These are phyloP conservation scores for Pampusana beccarii DNA, from an alignment of 2,113 vertebrate genomes.

Conservation along the genomic window DNA sequence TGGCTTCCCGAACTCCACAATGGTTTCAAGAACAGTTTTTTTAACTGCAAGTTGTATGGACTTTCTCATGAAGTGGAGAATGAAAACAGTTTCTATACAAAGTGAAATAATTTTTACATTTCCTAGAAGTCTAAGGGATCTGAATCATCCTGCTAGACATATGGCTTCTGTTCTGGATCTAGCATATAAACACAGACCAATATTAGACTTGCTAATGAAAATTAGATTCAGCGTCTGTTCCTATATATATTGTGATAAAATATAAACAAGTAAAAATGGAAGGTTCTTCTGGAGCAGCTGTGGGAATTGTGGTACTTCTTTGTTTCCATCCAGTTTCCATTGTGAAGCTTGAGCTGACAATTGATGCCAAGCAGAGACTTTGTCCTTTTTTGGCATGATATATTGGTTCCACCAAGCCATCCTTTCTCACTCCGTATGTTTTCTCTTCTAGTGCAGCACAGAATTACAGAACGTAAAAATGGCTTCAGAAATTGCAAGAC, in stretches of 20 bases:
- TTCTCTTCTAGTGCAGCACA: background rate
- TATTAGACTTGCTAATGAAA: conserved; percentile 43
- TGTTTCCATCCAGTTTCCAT: background rate
- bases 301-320: background rate
- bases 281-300: background rate
- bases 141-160: conserved; percentile 4
- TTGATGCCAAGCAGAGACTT: background rate
- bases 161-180: conserved; percentile 41
- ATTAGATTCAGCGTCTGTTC: background rate
- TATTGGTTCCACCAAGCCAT: background rate
- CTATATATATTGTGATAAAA: background rate
- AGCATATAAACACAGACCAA: background rate
- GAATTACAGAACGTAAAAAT: conserved; percentile 11
- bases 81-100: background rate
- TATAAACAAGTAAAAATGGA: background rate
- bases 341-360: background rate
- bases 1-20: background rate
- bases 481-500: background rate
- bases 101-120: background rate
- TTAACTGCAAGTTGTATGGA: background rate
- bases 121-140: background rate
- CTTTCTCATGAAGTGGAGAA: background rate
- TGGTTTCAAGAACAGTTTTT: background rate
- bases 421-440: background rate
- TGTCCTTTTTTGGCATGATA: background rate